Evolutionary conservation across 1,140 invertebrate species (phyloP).

Genomic region (Orchesella cincta): DNA sequence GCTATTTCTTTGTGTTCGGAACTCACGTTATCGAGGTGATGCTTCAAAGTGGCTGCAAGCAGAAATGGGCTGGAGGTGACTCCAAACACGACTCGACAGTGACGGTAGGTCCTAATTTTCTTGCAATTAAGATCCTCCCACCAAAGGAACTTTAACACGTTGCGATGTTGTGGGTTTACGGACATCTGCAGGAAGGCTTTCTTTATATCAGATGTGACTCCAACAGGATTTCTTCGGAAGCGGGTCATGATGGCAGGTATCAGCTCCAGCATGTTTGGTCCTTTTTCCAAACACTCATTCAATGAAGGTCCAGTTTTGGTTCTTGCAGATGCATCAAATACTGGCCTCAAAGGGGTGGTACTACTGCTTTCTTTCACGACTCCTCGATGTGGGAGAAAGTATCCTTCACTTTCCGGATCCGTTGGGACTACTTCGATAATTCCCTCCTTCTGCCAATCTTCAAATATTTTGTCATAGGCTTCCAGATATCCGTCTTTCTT

Average conservation of each 20-base stretch:
- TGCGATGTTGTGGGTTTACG: background rate
- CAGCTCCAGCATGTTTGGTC: conserved; percentile 26
- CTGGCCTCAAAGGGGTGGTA: conserved; percentile 50
- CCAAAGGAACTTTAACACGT: conserved; percentile 28
- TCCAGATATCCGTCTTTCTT: background rate
- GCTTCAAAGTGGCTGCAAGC: conserved; percentile 8
- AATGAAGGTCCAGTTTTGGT: conserved; percentile 51
- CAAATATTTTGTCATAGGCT: background rate
- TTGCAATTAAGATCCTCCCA: conserved; percentile 9
- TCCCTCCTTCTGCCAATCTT: conserved; percentile 31
- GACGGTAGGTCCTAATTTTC: background rate
- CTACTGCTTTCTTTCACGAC: conserved; percentile 52
- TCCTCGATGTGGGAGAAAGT: conserved; percentile 3
- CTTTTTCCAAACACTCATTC: conserved; percentile 53
- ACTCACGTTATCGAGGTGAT: conserved; percentile 16
- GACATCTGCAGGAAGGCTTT: conserved; percentile 33
- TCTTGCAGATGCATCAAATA: conserved; percentile 42
- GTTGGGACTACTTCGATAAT: conserved; percentile 31
- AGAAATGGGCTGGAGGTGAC: conserved; percentile 34
- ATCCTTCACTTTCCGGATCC: background rate
- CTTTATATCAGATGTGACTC: conserved; percentile 17
- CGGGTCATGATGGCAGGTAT: conserved; percentile 1
- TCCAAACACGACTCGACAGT: conserved; percentile 32
- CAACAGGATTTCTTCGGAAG: conserved; percentile 24
- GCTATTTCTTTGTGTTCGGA: background rate